Conservation (phyloP, 2,888 invertebrate species). For the Byasa hedistus region DNA sequence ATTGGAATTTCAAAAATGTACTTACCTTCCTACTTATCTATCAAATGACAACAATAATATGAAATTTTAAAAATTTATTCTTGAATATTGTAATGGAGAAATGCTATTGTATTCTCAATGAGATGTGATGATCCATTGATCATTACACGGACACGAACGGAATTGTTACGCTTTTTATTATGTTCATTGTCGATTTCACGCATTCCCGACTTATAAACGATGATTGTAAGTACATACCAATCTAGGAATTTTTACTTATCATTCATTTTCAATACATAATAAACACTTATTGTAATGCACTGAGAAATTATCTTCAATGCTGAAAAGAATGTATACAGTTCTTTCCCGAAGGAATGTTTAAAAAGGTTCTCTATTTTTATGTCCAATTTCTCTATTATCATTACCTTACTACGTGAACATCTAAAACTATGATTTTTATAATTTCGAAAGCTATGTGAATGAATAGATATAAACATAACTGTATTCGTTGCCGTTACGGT, state of each 20-base stretch:
- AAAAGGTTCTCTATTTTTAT: too few species aligned
- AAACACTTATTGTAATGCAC: not conserved
- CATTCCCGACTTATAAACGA: slow-evolving; percentile 2
- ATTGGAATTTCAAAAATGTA: too few species aligned
- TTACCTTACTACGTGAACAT: not conserved
- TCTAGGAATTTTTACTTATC: not conserved
- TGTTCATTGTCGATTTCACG: slow-evolving; percentile 6
- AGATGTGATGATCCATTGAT: slow-evolving; percentile 3
- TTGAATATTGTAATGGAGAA: not conserved
- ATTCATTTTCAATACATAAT: not conserved
- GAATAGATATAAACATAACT: not conserved
- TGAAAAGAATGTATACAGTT: not conserved
- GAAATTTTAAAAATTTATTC: not conserved
- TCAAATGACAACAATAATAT: not conserved
- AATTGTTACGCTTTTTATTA: slow-evolving; percentile 14
- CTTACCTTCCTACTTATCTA: too few species aligned
- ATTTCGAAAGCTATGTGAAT: not conserved
- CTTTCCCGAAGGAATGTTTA: too few species aligned
- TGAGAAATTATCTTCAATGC: not conserved
- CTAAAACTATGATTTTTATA: not conserved
- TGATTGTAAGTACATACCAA: not conserved
- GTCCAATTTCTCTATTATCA: too few species aligned
- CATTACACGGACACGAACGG: too few species aligned
- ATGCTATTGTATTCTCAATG: slow-evolving; percentile 1
- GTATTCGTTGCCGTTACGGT: not conserved